Evolutionary conservation across 2,113 vertebrate genomes (phyloP), one percentile per base, ranked within the genome.

Genomic region (Coptodon rendalli): DNA sequence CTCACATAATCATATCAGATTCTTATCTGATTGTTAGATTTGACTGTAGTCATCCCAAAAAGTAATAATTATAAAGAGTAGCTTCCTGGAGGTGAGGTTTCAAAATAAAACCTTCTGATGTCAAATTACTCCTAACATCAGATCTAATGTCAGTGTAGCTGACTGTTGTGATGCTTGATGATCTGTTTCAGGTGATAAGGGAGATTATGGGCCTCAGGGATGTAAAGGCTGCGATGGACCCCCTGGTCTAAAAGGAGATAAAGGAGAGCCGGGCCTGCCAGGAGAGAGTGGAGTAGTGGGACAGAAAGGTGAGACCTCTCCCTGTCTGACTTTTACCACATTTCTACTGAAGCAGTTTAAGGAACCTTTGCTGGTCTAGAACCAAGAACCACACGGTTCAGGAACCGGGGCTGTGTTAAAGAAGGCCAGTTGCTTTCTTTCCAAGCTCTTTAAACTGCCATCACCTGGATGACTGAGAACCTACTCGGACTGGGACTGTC

Each of bases 211-310:
- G 5, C 1, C 1, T 29, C 3, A 6, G 2, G 95, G 95, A 27
- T 22, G 4, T 3, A 34, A 17, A 3, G 96, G 96, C 8, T 11
- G 2, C 6, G 3, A 0, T 1, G 96, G 96, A 5, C 40, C 50
- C 3, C 27, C 6, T 2, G 96, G 96, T 76, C 9, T 7, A 13
- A 14, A 6, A 9, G 96, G 96, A 71, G 29, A 81, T 1, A 2
- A 0, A 45, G 96, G 95, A 87, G 9, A 52, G 2, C 29, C 5
- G 7, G 96, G 96, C 43, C 52, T 9, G 3, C 34, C 3, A 22
- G 96, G 96, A 68, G 89, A 90, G 50, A 76, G 1, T 4, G 96
- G 96, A 63, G 7, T 6, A 2, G 4, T 9, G 12, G 96, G 96
- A 80, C 36, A 9, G 7, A 93, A 87, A 89, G 96, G 96, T 96